Base-by-base conservation (phyloP, 2,797 vertebrate species). In the Galaxias olidus region DNA sequence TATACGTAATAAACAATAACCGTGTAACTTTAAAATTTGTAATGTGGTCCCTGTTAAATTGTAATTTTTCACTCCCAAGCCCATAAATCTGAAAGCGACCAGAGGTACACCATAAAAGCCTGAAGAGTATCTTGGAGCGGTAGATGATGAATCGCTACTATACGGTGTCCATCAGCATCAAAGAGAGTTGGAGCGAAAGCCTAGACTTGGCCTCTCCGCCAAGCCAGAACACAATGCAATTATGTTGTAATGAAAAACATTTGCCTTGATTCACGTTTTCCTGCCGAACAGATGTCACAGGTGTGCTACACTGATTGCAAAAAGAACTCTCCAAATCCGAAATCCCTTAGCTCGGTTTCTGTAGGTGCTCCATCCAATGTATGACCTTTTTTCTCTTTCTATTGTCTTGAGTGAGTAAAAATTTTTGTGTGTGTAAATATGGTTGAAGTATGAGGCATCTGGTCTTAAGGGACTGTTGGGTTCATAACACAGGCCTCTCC, bases 201-300 rank as follows among this genome's bases (percentile, higher is more conserved):
- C 30, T 30, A 30, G 30, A 30, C 30, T n/a, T n/a, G n/a, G n/a
- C n/a, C n/a, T 2, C 30, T 74, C 40, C 57, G 45, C 49, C 52
- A 17, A 43, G 44, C 68, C 55, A 61, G 53, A 45, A 71, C 73
- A 64, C 17, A 15, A 51, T n/a, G 60, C 52, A 79, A 72, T 77
- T 74, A 73, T 43, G 6, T 19, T 45, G 10, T 75, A 82, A 82
- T 84, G 75, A 77, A 84, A 82, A 74, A 65, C 73, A 78, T 60
- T 81, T 64, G 71, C 65, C 74, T 65, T 59, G 68, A 59, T 77
- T 73, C 49, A 59, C 70, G 68, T 80, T 87, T 76, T 69, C 63
- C 42, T 70, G 59, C 69, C 51, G 64, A 62, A 53, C 65, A 43
- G 69, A 50, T 65, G 67, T 74, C 68, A 77, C 78, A 84, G 71